Evolutionary conservation across 2,888 invertebrate species (phyloP).

Genomic region (Meghimatium bilineatum): DNA sequence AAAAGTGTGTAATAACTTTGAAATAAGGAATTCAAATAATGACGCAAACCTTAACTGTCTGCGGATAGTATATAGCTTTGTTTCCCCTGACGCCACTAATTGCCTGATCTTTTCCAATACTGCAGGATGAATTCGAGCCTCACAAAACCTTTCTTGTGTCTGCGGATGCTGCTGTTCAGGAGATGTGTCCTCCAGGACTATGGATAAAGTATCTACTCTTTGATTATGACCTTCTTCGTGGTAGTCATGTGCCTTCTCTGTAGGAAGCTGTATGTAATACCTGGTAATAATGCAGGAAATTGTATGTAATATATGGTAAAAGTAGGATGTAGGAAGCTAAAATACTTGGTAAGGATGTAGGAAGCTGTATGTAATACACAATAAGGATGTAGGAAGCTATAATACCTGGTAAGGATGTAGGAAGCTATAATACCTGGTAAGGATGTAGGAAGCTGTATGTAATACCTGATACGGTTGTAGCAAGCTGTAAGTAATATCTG

Average conservation of each 20-base stretch:
- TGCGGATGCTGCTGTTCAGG: neutral
- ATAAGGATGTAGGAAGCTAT: too few species aligned
- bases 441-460: too few species aligned
- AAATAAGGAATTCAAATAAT: neutral
- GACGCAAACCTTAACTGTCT: slow-evolving; percentile 70
- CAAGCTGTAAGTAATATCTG: too few species aligned
- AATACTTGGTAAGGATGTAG: neutral
- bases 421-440: too few species aligned
- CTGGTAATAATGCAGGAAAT: slow-evolving; percentile 54
- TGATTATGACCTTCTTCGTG: slow-evolving; percentile 58
- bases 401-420: too few species aligned
- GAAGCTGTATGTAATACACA: neutral
- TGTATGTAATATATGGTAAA: slow-evolving; percentile 72
- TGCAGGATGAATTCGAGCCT: slow-evolving; percentile 69
- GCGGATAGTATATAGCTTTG: slow-evolving; percentile 72
- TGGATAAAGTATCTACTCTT: slow-evolving; percentile 20
- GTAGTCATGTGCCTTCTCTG: slow-evolving; percentile 75
- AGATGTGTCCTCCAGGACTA: slow-evolving; percentile 24
- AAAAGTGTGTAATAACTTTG: too few species aligned
- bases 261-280: slow-evolving; percentile 76
- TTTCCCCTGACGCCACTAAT: slow-evolving; percentile 73
- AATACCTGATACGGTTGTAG: too few species aligned
- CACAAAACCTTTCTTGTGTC: slow-evolving; percentile 28
- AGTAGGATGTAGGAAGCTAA: neutral
- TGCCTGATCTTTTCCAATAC: slow-evolving; percentile 73